Conservation (phyloP, 1,140 invertebrate species). For the Hylyphantes graminicola region DNA sequence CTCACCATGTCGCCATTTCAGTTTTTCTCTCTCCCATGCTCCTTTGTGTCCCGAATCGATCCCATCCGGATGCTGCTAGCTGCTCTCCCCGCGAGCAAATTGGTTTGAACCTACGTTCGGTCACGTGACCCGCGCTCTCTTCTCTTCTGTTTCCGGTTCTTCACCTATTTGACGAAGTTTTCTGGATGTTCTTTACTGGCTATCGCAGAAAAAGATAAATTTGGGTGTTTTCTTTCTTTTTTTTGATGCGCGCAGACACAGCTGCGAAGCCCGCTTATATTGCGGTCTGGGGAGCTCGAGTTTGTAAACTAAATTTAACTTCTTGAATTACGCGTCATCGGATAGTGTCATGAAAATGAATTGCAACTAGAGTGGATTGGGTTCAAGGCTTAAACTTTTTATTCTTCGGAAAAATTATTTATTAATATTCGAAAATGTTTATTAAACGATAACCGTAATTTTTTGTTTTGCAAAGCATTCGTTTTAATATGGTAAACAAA, state of each 20-base stretch:
- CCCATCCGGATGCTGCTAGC: slow-evolving; percentile 17
- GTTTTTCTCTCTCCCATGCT: slow-evolving; percentile 24
- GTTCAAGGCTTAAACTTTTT: no score
- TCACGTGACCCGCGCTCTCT: slow-evolving; percentile 45
- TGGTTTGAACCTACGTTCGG: slow-evolving; percentile 41
- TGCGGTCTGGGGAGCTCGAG: slow-evolving; percentile 18
- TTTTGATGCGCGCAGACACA: neutral
- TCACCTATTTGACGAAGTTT: slow-evolving; percentile 43
- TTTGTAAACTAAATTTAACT: slow-evolving; percentile 50
- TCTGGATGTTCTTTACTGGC: slow-evolving; percentile 1
- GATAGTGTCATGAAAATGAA: slow-evolving; percentile 12
- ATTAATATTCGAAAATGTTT: no score
- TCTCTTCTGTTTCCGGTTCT: slow-evolving; percentile 48
- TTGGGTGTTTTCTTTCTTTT: slow-evolving; percentile 7
- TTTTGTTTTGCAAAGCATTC: no score
- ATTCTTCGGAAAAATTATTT: no score
- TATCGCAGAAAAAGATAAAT: slow-evolving; percentile 37
- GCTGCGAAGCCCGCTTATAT: neutral
- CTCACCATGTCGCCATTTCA: slow-evolving; percentile 30
- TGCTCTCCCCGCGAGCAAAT: slow-evolving; percentile 15
- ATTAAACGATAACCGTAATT: no score
- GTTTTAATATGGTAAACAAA: no score
- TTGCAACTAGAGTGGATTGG: neutral
- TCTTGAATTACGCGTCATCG: slow-evolving; percentile 30
- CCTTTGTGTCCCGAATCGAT: slow-evolving; percentile 46